phyloP scores from a whole-genome alignment of 2,888 invertebrate species.

The Tetramorium bicarinatum region DNA sequence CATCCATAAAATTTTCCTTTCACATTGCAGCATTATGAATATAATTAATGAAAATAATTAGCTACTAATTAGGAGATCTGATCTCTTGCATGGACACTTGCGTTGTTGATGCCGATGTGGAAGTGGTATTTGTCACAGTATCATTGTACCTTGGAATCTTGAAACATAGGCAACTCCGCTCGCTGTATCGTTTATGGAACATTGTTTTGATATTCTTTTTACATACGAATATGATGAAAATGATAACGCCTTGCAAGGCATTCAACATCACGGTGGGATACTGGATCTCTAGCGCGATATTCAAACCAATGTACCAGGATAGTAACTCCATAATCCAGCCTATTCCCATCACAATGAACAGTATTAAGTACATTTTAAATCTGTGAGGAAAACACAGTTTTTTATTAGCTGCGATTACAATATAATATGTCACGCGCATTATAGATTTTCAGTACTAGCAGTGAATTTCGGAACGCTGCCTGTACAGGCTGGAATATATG shows the following conservation, averaged over 20 bases:
- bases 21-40: neutral
- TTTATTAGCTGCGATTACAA: neutral
- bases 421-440: too few species aligned
- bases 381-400: conserved; percentile 85
- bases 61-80: neutral
- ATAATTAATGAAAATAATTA: neutral
- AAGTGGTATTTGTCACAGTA: conserved; percentile 75
- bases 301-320: conserved; percentile 89
- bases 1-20: neutral
- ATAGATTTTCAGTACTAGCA: too few species aligned
- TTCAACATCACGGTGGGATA: conserved; percentile 89
- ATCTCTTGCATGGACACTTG: conserved; percentile 79
- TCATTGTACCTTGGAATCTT: conserved; percentile 85
- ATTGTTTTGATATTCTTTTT: conserved; percentile 90
- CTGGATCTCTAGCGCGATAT: too few species aligned
- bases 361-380: conserved; percentile 92
- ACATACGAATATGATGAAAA: conserved; percentile 92
- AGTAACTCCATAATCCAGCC: conserved; percentile 94
- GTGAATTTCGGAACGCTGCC: too few species aligned
- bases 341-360: conserved; percentile 95
- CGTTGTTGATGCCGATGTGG: conserved; percentile 54
- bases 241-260: conserved; percentile 90
- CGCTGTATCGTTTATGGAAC: conserved; percentile 88
- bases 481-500: too few species aligned
- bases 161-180: conserved; percentile 78